Conservation (phyloP, 2,113 vertebrate species). For the Fregetta grallaria region DNA sequence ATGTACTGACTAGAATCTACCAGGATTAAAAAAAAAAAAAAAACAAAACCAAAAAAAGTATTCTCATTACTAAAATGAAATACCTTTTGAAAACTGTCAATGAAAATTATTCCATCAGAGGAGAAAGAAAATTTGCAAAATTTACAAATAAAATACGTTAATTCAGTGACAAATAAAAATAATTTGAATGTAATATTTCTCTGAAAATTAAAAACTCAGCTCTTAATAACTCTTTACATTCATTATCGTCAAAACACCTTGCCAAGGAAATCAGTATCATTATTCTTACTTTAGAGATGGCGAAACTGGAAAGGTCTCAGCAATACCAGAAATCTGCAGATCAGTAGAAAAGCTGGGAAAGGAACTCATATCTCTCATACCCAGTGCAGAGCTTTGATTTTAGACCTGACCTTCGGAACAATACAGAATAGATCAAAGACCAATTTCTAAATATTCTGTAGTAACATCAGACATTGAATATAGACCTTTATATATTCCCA, state of each 20-base stretch:
- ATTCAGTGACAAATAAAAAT: not conserved
- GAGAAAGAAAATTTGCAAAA: not conserved
- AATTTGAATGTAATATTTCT: not conserved
- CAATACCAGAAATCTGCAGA: not conserved
- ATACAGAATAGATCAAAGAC: not conserved
- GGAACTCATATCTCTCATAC: not conserved
- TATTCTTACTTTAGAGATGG: not conserved
- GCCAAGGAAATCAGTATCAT: not conserved
- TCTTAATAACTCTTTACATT: not conserved
- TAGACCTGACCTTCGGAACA: not conserved
- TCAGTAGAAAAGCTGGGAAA: not conserved
- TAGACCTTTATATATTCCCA: not conserved
- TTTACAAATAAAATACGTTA: not conserved
- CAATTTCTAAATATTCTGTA: not conserved
- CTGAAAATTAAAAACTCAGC: not conserved
- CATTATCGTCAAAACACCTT: not conserved
- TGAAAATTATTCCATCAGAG: not conserved
- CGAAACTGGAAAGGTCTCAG: not conserved
- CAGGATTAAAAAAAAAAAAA: not conserved
- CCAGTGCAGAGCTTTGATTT: not conserved
- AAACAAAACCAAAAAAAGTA: not conserved
- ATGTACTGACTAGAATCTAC: conserved; percentile 18
- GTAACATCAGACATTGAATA: not conserved
- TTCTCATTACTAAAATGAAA: not conserved
- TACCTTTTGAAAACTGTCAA: not conserved